phyloP scores from a whole-genome alignment of 1,140 invertebrate genomes.

The Lordiphosa stackelbergi region DNA sequence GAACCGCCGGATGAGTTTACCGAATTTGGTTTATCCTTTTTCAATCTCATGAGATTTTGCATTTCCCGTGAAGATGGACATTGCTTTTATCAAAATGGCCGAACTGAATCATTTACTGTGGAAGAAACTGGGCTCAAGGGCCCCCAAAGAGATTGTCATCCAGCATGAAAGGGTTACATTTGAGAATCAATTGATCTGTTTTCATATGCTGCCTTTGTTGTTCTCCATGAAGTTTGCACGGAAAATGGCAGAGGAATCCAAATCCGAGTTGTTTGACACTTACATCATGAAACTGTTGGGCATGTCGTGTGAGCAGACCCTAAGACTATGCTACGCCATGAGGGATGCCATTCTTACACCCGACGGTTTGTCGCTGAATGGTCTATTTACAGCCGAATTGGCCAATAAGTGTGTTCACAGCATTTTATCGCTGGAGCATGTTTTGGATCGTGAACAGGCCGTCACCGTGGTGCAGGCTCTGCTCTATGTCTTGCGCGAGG shows the following conservation, averaged over 20 bases:
- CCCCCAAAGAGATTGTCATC: conserved; percentile 66
- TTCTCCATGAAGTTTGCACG: conserved; percentile 77
- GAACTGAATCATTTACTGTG: conserved; percentile 75
- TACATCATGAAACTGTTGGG: conserved; percentile 82
- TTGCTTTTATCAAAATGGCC: conserved; percentile 70
- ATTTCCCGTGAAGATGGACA: conserved; percentile 72
- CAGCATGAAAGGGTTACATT: conserved; percentile 76
- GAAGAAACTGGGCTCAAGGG: conserved; percentile 61
- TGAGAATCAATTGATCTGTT: conserved; percentile 80
- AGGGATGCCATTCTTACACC: conserved; percentile 69
- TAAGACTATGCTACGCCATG: conserved; percentile 81
- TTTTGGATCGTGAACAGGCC: conserved; percentile 81
- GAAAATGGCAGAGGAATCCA: conserved; percentile 53
- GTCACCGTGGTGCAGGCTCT: conserved; percentile 85
- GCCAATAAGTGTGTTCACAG: conserved; percentile 82
- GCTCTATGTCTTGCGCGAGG: conserved; percentile 83
- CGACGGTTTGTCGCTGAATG: conserved; percentile 23
- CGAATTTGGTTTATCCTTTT: conserved; percentile 70
- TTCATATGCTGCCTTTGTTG: conserved; percentile 81
- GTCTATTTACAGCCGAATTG: conserved; percentile 79
- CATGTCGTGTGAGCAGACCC: conserved; percentile 81
- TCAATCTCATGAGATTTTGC: conserved; percentile 79
- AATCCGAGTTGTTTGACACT: conserved; percentile 79
- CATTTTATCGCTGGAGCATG: conserved; percentile 78
- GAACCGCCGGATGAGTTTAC: conserved; percentile 59